These are phyloP conservation scores for Ptilodon capucinus DNA, from an alignment of 2,888 invertebrate species.

Conservation along the genomic window DNA sequence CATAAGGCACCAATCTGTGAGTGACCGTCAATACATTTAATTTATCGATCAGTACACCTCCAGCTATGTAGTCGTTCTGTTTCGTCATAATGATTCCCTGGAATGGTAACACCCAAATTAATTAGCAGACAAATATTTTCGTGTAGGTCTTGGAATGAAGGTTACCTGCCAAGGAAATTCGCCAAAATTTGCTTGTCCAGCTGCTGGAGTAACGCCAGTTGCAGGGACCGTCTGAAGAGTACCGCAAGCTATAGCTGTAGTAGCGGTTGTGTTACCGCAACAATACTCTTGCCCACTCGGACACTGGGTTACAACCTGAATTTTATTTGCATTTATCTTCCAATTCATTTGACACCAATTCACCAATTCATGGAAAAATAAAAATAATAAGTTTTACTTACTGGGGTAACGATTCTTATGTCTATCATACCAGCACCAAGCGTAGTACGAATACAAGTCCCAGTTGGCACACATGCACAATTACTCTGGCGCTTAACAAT, in stretches of 20 bases:
- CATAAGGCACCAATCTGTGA: slow-evolving; percentile 84
- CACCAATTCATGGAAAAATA: neutral
- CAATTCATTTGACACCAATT: neutral
- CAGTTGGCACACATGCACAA: slow-evolving; percentile 65
- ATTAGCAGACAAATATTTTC: neutral
- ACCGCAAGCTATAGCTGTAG: slow-evolving; percentile 66
- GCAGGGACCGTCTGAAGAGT: slow-evolving; percentile 59
- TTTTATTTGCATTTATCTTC: neutral
- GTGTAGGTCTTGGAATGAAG: neutral
- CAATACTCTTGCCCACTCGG: slow-evolving; percentile 71
- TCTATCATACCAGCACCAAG: slow-evolving; percentile 83
- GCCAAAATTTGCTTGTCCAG: slow-evolving; percentile 85
- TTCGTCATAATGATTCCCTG: slow-evolving; percentile 81
- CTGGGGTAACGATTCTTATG: slow-evolving; percentile 83
- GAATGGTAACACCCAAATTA: slow-evolving; percentile 13
- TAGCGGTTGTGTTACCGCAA: slow-evolving; percentile 46
- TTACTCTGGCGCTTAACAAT: slow-evolving; percentile 64
- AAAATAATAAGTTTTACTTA: slow-evolving; percentile 45
- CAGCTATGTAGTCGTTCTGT: slow-evolving; percentile 86
- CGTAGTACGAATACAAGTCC: slow-evolving; percentile 59
- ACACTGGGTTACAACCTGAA: slow-evolving; percentile 47
- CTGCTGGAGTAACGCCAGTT: slow-evolving; percentile 53
- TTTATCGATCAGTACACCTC: slow-evolving; percentile 87
- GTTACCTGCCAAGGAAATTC: slow-evolving; percentile 89
- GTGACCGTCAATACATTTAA: slow-evolving; percentile 88